Evolutionary conservation across 2,888 invertebrate species (phyloP), one percentile per base, ranked within the genome.

Genomic region (Fragum sueziense): DNA sequence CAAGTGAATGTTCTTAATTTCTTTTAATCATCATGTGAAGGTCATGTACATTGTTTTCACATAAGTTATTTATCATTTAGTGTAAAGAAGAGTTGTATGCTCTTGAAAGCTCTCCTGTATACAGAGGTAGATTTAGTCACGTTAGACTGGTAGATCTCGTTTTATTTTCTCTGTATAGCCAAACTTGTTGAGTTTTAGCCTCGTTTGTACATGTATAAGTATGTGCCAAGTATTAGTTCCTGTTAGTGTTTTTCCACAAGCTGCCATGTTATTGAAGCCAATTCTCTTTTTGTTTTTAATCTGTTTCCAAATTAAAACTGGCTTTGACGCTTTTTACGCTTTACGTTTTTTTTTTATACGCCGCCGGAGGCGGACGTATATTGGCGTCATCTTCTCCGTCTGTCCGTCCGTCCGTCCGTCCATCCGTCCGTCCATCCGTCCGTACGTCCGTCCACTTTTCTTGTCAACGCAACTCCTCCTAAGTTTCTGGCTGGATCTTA

Each of bases 171-270:
- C 22, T 27, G 14, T 57, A 52, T 54, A 52, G 54, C 34, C 54
- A 52, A 52, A 70, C 57, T 22, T 54, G 54, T 70, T 52, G 25
- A 22, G 6, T n/a, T 34, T n/a, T 65, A 37, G 41, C 62, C 17
- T 71, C 61, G 59, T 62, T n/a, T n/a, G n/a, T n/a, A n/a, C n/a
- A n/a, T 62, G 47, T 37, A 25, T 51, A 61, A 62, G 61, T 61
- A 72, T 62, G 72, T 72, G 72, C 72, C 72, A 72, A 72, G 52
- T 72, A 51, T 72, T 47, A 71, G 61, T 62, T 72, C 17, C 47
- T 27, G 61, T 72, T 72, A 72, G 72, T 25, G 33, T 33, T 9
- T 47, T 34, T 70, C n/a, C 70, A 70, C 54, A 31, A 11, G 54
- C 22, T 70, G 70, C 70, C 70, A 70, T 70, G 54, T n/a, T 52